Base-by-base conservation (phyloP, 2,888 invertebrate species). In the Cosmia trapezina region DNA sequence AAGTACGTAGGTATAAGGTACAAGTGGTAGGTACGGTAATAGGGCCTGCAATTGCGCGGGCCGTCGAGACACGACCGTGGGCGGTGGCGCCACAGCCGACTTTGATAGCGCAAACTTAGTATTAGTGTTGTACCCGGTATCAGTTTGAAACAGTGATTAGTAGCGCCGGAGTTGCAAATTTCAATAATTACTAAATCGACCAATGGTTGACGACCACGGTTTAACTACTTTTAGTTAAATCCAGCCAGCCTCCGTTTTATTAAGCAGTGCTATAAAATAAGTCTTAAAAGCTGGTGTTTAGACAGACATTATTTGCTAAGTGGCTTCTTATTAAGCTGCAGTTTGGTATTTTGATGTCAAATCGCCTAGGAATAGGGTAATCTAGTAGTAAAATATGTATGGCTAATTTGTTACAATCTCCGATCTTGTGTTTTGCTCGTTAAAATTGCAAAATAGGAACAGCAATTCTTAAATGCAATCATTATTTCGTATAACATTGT, bases 141-240 rank as follows among this genome's bases (percentile, higher is more conserved):
- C 93, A 89, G 88, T 88, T 87, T 83, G 88, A 86, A 88, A 91
- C 90, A 87, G 90, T 92, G 93, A 93, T 93, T 93, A 93, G 89
- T 87, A 89, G 88, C 85, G 78, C 84, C 81, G 89, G 90, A 89
- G 89, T 91, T 90, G 89, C 89, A 81, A 85, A 90, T 89, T 90
- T 89, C 89, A 91, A 91, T 93, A 93, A 94, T 93, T 93, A 92
- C 89, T 86, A 78, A 81, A 81, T 82, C 81, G 82, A 83, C 81
- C 85, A 86, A 85, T 83, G 77, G 80, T 84, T 72, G 81, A 85
- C 80, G 78, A 49, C 64, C 57, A 49, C 64, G 63, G 60, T 60
- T 83, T 77, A 72, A 80, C 73, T 67, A 78, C 59, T 80, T 78
- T 85, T 68, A 78, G 77, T 70, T 59, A 49, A 65, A 61, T 57